Evolutionary conservation across 2,797 vertebrate genomes (phyloP).

Genomic region (Ataeniobius toweri): DNA sequence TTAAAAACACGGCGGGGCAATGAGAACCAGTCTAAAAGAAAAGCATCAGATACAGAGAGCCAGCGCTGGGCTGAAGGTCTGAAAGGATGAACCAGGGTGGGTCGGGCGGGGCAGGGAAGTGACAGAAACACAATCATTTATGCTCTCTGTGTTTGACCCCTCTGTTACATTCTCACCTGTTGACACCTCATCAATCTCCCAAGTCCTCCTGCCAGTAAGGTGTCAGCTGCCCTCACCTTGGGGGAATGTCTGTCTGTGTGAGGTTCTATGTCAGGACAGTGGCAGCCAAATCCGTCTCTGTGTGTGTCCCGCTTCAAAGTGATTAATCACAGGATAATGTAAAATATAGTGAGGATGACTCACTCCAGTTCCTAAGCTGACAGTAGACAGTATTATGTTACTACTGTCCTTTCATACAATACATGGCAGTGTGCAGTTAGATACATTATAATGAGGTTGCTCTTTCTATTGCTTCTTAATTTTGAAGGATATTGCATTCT

Average conservation of each 20-base stretch:
- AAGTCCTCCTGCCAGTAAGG: slow-evolving; percentile 38
- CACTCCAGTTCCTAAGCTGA: slow-evolving; percentile 3
- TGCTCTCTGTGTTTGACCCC: slow-evolving; percentile 36
- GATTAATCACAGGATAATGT: slow-evolving; percentile 37
- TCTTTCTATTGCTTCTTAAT: background rate
- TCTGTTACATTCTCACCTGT: slow-evolving; percentile 75
- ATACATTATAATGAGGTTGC: background rate
- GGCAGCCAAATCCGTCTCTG: slow-evolving; percentile 31
- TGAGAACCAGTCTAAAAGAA: background rate
- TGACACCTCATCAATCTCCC: slow-evolving; percentile 57
- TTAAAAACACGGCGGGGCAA: background rate
- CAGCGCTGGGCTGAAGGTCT: slow-evolving; percentile 10
- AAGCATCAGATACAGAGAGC: background rate
- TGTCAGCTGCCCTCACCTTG: slow-evolving; percentile 57
- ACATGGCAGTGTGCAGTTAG: background rate
- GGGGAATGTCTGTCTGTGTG: slow-evolving; percentile 12
- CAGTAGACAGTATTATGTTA: background rate
- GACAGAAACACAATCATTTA: slow-evolving; percentile 57
- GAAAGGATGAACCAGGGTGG: background rate
- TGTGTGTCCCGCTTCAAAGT: slow-evolving; percentile 42
- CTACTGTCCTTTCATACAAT: background rate
- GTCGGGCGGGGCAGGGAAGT: slow-evolving; percentile 36
- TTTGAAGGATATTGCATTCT: background rate
- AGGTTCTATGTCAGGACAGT: slow-evolving; percentile 43
- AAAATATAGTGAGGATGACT: slow-evolving; percentile 7